A percentile compares a stretch with the other conserved stretches of the same genome.
Conservation (phyloP, 2,888 invertebrate genomes). For the Cyrtodaria siliqua region DNA sequence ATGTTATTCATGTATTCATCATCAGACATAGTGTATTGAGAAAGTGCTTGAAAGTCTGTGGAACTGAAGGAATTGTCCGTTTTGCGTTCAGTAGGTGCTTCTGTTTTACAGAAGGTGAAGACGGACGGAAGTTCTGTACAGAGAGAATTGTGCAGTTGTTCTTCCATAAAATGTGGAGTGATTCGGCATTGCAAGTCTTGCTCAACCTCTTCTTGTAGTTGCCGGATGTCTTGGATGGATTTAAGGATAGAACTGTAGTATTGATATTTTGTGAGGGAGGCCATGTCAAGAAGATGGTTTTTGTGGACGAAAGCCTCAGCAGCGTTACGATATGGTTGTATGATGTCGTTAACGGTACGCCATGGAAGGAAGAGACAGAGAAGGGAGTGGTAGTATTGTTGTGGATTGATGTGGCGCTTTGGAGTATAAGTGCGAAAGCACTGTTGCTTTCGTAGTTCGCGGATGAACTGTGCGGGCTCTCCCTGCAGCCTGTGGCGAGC, state of each 20-base stretch:
- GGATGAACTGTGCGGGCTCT: conserved; percentile 8
- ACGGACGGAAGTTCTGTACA: neutral
- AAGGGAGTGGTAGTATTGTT: neutral
- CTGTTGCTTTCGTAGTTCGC: neutral
- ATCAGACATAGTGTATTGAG: conserved; percentile 25
- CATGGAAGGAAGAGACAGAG: neutral
- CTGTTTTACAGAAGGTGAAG: neutral
- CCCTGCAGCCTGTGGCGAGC: neutral
- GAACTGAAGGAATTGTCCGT: neutral
- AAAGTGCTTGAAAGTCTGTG: conserved; percentile 12
- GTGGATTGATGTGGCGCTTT: neutral
- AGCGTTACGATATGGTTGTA: neutral
- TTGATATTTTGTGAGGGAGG: no score
- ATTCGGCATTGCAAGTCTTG: conserved; percentile 5
- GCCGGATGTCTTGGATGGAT: conserved; percentile 12
- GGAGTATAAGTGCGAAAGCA: conserved; percentile 9
- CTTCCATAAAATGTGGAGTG: neutral
- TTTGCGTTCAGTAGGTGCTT: neutral
- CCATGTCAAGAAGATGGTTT: neutral
- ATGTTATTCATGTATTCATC: conserved; percentile 1
- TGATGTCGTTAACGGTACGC: neutral
- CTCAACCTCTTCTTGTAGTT: conserved; percentile 1
- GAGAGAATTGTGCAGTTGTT: neutral
- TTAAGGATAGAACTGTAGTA: neutral
- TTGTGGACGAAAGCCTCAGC: neutral